Percentiles rank a stretch among this genome's conserved stretches.
phyloP scores from a whole-genome alignment of 2,888 invertebrate genomes.

The Caenorhabditis afra region DNA sequence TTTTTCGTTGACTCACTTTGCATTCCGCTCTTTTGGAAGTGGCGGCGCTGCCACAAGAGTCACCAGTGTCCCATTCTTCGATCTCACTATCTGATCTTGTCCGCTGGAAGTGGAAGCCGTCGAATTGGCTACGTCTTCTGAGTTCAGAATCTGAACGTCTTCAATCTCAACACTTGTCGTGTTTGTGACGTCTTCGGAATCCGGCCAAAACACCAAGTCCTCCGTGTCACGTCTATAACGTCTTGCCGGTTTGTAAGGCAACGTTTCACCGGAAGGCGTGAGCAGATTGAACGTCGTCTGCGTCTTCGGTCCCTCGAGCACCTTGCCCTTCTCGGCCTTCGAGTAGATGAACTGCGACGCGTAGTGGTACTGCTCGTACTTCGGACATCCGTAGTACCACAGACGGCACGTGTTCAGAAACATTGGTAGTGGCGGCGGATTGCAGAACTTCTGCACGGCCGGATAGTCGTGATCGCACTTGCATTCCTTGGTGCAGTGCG shows the following conservation, averaged over 20 bases:
- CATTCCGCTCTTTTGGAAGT: slow-evolving; percentile 17
- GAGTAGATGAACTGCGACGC: slow-evolving; percentile 77
- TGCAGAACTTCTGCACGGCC: slow-evolving; percentile 75
- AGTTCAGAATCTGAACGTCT: too few relatives aligned
- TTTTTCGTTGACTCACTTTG: slow-evolving; percentile 36
- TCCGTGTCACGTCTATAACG: slow-evolving; percentile 7
- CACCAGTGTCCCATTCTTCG: slow-evolving; percentile 36
- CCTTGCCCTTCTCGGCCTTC: slow-evolving; percentile 77
- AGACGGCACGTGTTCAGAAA: slow-evolving; percentile 76
- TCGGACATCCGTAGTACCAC: slow-evolving; percentile 77
- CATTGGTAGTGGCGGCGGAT: slow-evolving; percentile 75
- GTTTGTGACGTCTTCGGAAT: slow-evolving; percentile 10
- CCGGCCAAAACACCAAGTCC: slow-evolving; percentile 45
- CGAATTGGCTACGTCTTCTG: background rate
- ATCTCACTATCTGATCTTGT: slow-evolving; percentile 10
- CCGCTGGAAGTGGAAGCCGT: background rate
- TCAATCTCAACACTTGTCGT: too few relatives aligned
- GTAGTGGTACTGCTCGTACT: slow-evolving; percentile 75
- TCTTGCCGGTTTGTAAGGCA: slow-evolving; percentile 58
- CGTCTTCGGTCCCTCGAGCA: slow-evolving; percentile 65
- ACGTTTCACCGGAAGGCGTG: slow-evolving; percentile 61
- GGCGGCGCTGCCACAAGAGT: slow-evolving; percentile 38
- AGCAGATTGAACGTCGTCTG: slow-evolving; percentile 59
- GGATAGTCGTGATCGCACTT: slow-evolving; percentile 77
- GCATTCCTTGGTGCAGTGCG: slow-evolving; percentile 67